phyloP scores from a whole-genome alignment of 2,113 vertebrate species.

The Arvicanthis niloticus region DNA sequence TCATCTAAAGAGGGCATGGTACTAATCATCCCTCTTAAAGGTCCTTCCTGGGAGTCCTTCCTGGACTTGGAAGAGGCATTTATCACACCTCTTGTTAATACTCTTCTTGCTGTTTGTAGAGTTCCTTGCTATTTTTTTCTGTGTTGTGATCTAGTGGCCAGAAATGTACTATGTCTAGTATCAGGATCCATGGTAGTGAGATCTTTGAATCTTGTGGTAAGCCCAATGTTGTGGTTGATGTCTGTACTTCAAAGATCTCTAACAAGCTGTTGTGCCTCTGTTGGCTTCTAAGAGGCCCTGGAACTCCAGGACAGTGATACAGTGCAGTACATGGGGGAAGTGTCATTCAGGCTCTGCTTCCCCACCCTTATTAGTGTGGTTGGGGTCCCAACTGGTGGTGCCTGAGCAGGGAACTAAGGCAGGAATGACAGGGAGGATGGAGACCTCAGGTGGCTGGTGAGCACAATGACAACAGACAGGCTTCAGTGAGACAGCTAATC shows the following conservation, averaged over 20 bases:
- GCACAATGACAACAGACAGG: no score
- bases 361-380: no score
- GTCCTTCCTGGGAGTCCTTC: no score
- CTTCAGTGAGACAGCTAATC: no score
- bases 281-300: slow-evolving; percentile 97
- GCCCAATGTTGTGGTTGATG: slow-evolving; percentile 96
- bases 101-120: not conserved
- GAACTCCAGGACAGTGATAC: slow-evolving; percentile 98
- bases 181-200: slow-evolving; percentile 93
- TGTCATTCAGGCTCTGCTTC: no score
- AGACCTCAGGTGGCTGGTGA: no score
- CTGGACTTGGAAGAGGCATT: not conserved
- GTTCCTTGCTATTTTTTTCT: not conserved
- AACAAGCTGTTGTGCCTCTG: slow-evolving; percentile 96
- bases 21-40: not conserved
- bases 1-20: not conserved
- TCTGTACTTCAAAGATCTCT: slow-evolving; percentile 96
- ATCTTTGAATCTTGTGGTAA: slow-evolving; percentile 99
- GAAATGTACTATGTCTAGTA: slow-evolving; percentile 93
- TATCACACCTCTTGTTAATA: accelerated
- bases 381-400: no score
- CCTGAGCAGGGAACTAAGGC: no score
- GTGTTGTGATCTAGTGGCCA: not conserved
- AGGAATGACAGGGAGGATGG: no score
- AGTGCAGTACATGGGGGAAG: slow-evolving; percentile 91